Base-by-base conservation (phyloP, 2,113 vertebrate genomes). In the Tragelaphus imberbis region DNA sequence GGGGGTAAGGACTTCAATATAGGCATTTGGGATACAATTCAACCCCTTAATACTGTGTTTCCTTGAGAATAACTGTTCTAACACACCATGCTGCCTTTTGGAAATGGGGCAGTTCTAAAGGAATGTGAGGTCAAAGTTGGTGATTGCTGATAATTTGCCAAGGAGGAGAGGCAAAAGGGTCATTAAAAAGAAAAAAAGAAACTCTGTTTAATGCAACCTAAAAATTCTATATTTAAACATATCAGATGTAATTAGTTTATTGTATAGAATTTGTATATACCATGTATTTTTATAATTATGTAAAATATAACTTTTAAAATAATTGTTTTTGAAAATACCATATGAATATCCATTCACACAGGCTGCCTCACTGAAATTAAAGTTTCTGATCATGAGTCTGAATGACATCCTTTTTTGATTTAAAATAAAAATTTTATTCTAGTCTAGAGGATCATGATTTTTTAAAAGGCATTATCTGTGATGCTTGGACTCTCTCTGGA, bases 251-350 rank as follows among this genome's bases (percentile, higher is more conserved):
- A 79, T 96, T 75, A 40, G 36, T 80, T 80, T 56, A 15, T n/a
- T 93, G 1, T 47, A 23, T 84, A 16, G 30, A 25, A 40, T 82
- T 77, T 94, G 2, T 40, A 33, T 56, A 53, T 51, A 44, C 9
- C 51, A 28, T 90, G 3, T 85, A 91, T 63, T 79, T 87, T 1
- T 75, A 10, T 95, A 81, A 88, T 88, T 89, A 55, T 55, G 2
- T 87, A 84, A 92, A 92, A 53, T 55, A 30, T 25, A 89, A 85
- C 56, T 86, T 95, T 88, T 36, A 84, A 97, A 91, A 65, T 65
- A 94, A 40, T 17, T 91, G 25, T 30, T 88, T 92, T 91, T 58
- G n/a, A 68, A 92, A 87, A 58, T 55, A 80, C 16, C 25, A 49
- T 49, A 44, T 77, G 65, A 90, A 44, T 80, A 91, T 56, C 61